A percentile compares a stretch with the other conserved stretches of the same genome.
These are phyloP conservation scores for Blastomussa wellsi DNA, from an alignment of 92 coral and sea anemone species.

Conservation along the genomic window DNA sequence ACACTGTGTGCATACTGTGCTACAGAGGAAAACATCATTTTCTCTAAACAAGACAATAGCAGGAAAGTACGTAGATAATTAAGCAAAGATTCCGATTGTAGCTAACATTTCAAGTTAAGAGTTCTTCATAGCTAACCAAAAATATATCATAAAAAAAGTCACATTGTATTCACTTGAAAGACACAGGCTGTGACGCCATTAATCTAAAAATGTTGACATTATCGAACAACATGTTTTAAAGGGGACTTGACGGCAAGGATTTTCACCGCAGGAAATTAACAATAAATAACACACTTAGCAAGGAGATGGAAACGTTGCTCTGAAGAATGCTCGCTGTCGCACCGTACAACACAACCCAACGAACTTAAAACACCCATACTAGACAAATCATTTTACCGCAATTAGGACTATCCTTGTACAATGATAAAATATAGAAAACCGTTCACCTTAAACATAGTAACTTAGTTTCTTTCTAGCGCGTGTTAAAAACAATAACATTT, in stretches of 20 bases:
- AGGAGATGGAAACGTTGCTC: background rate
- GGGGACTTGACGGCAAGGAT: background rate
- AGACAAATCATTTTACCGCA: background rate
- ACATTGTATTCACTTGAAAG: background rate
- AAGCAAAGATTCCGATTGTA: background rate
- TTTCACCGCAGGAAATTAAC: background rate
- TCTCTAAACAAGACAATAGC: background rate
- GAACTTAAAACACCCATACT: too few relatives aligned
- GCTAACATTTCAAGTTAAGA: background rate
- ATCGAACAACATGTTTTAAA: background rate
- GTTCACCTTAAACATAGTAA: background rate
- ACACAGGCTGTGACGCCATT: background rate
- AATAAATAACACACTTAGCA: background rate
- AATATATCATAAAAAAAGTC: background rate
- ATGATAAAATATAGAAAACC: background rate
- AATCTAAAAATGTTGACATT: background rate
- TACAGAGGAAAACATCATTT: background rate
- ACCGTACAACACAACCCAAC: background rate
- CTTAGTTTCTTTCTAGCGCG: background rate
- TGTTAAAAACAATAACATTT: background rate
- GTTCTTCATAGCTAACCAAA: background rate
- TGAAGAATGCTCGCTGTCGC: background rate
- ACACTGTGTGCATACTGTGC: background rate
- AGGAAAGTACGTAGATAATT: background rate
- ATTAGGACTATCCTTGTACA: background rate